A percentile compares a stretch with the other conserved stretches of the same genome.
phyloP scores from a whole-genome alignment of 1,140 invertebrate genomes.

The Drosophila ficusphila region DNA sequence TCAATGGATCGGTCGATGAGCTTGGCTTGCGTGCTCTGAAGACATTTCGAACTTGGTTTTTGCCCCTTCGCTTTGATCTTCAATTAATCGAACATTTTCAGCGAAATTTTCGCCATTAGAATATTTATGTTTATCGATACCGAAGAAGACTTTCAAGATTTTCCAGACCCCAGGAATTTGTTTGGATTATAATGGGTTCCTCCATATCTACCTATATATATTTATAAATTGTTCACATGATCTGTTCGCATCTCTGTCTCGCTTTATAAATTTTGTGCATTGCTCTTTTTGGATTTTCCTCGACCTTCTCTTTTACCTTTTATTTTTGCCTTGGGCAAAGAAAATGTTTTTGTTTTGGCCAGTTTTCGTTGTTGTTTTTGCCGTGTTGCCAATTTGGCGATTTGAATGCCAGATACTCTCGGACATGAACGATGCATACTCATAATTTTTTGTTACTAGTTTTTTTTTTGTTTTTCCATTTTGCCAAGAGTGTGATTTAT shows the following conservation, averaged over 20 bases:
- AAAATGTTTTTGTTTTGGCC: constrained; percentile 43
- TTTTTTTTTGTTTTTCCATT: constrained; percentile 12
- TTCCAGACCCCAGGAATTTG: constrained; percentile 23
- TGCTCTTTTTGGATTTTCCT: constrained; percentile 26
- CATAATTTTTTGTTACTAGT: constrained; percentile 42
- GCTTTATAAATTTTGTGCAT: constrained; percentile 3
- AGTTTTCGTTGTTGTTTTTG: neutral
- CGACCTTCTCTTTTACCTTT: constrained; percentile 44
- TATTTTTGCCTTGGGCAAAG: constrained; percentile 33
- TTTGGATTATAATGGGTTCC: neutral
- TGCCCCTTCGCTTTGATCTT: neutral
- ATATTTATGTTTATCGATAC: constrained; percentile 25
- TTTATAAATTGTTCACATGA: constrained; percentile 10
- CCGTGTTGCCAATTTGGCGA: constrained; percentile 62
- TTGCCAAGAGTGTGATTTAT: constrained; percentile 57
- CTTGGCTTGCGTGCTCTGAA: neutral
- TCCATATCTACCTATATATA: neutral
- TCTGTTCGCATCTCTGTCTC: constrained; percentile 12
- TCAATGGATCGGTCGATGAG: constrained; percentile 16
- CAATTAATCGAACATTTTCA: constrained; percentile 14
- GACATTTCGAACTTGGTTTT: constrained; percentile 1
- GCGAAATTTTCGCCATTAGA: constrained; percentile 9
- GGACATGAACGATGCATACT: constrained; percentile 57
- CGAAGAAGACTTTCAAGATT: constrained; percentile 10
- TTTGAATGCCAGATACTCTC: constrained; percentile 67